Evolutionary conservation across 1,140 invertebrate genomes (phyloP).

Genomic region (Stegodyphus dumicola): DNA sequence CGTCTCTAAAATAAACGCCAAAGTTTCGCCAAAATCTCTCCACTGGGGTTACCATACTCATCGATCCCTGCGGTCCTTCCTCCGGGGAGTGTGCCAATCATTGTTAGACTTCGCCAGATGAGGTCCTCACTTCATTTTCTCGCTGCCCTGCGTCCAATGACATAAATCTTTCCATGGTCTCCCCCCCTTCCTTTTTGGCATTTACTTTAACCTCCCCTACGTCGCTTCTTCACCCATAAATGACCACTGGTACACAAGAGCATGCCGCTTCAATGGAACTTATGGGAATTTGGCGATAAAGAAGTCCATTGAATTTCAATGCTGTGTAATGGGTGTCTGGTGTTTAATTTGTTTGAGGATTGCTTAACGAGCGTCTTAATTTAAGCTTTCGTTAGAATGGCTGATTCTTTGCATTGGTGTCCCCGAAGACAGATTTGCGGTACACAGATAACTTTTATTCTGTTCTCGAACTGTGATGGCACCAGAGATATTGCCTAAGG

Average conservation of each 20-base stretch:
- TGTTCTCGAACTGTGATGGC: no score
- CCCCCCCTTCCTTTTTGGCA: slow-evolving; percentile 10
- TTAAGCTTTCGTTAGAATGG: not conserved
- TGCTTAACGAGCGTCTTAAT: slow-evolving; percentile 31
- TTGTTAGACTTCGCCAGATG: slow-evolving; percentile 55
- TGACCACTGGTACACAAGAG: slow-evolving; percentile 40
- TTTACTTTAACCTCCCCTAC: slow-evolving; percentile 13
- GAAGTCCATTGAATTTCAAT: slow-evolving; percentile 40
- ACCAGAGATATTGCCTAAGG: no score
- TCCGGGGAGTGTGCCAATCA: slow-evolving; percentile 53
- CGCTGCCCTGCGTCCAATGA: slow-evolving; percentile 30
- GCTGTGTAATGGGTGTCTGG: slow-evolving; percentile 12
- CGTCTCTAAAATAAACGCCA: not conserved
- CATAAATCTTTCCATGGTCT: slow-evolving; percentile 39
- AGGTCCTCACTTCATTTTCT: slow-evolving; percentile 54
- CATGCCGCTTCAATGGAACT: slow-evolving; percentile 20
- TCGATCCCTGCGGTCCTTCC: slow-evolving; percentile 21
- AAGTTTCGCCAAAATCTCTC: slow-evolving; percentile 17
- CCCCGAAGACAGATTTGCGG: not conserved
- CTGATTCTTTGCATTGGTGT: not conserved
- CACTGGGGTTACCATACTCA: slow-evolving; percentile 30
- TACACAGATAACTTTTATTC: no score
- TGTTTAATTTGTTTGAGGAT: slow-evolving; percentile 33
- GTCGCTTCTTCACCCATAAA: slow-evolving; percentile 5
- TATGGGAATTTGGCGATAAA: slow-evolving; percentile 53